Base-by-base conservation (phyloP, 2,888 invertebrate species). In the Coenonympha glycerion region DNA sequence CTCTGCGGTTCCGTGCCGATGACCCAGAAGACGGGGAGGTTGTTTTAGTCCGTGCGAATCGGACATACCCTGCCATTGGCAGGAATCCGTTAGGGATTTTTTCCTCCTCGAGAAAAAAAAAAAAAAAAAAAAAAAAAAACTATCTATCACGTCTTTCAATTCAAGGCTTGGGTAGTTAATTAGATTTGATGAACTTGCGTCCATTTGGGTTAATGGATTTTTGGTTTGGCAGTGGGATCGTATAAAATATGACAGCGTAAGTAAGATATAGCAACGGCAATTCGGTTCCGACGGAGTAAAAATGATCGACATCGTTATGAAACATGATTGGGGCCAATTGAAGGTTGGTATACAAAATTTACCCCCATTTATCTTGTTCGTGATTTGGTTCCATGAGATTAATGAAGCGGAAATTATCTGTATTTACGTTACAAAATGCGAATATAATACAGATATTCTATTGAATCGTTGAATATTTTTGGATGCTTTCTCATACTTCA, bases 151-250 rank as follows among this genome's bases (percentile, higher is more conserved):
- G 22, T 28, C 28, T 16, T 37, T 11, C 5, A 36, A 13, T 45
- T 24, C 44, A 33, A 36, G 19, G 39, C 21, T 15, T 28, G 9
- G 33, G 33, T 22, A 11, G 19, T 41, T 40, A 46, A 34, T 50
- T 46, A 40, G 8, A 33, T 19, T 50, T 16, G 16, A 13, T 24
- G 22, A 40, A 50, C 33, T 34, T 39, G 40, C 18, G 24, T 3
- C 34, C 19, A 50, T 39, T 50, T 46, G 21, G 31, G 40, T 40
- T 46, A 51, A 51, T 51, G 46, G 46, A 15, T 24, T 26, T 49
- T 34, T 16, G 34, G 26, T 46, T 30, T 31, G 26, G 40, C 2
- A 28, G 39, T 28, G 30, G 24, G 39, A 31, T 37, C 4, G n/a
- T 26, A 9, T 33, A 34, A 45, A 45, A 40, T 30, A 13, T 39